A percentile compares a stretch with the other conserved stretches of the same genome.
These are phyloP conservation scores for Amiota mariae DNA, from an alignment of 2,888 invertebrate species.

Conservation along the genomic window DNA sequence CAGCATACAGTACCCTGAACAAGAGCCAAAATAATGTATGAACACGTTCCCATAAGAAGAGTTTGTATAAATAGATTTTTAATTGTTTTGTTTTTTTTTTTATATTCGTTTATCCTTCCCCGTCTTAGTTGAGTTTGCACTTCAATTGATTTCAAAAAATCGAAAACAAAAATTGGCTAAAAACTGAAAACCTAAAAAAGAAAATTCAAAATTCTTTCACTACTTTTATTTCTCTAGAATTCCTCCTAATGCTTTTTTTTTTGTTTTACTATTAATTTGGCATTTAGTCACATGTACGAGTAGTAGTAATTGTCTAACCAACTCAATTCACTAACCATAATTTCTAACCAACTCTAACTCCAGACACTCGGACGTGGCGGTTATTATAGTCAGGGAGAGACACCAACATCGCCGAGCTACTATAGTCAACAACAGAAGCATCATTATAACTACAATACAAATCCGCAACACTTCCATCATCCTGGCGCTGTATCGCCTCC, in stretches of 20 bases:
- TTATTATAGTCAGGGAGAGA: slow-evolving; percentile 59
- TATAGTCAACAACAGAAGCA: slow-evolving; percentile 64
- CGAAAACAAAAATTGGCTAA: neutral
- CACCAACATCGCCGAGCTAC: slow-evolving; percentile 71
- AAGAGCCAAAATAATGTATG: slow-evolving; percentile 71
- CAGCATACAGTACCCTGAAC: slow-evolving; percentile 66
- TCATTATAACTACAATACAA: slow-evolving; percentile 64
- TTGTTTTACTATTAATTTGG: slow-evolving; percentile 27
- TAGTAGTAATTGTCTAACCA: slow-evolving; percentile 56
- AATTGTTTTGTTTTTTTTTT: slow-evolving; percentile 14
- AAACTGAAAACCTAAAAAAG: slow-evolving; percentile 38
- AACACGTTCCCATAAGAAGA: slow-evolving; percentile 20
- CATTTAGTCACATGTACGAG: slow-evolving; percentile 43
- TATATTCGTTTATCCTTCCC: slow-evolving; percentile 9
- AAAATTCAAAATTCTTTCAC: slow-evolving; percentile 24
- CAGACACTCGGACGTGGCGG: slow-evolving; percentile 70
- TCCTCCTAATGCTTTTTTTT: too few species aligned
- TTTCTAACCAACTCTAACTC: slow-evolving; percentile 47
- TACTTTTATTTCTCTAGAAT: slow-evolving; percentile 1
- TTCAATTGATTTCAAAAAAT: slow-evolving; percentile 52
- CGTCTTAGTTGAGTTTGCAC: slow-evolving; percentile 26
- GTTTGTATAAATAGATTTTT: slow-evolving; percentile 35
- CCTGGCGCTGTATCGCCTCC: slow-evolving; percentile 72
- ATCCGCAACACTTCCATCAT: slow-evolving; percentile 72
- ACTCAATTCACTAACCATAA: slow-evolving; percentile 45